Evolutionary conservation across 2,888 invertebrate species (phyloP), one percentile per base, ranked within the genome.

Genomic region (Melanostoma scalare): DNA sequence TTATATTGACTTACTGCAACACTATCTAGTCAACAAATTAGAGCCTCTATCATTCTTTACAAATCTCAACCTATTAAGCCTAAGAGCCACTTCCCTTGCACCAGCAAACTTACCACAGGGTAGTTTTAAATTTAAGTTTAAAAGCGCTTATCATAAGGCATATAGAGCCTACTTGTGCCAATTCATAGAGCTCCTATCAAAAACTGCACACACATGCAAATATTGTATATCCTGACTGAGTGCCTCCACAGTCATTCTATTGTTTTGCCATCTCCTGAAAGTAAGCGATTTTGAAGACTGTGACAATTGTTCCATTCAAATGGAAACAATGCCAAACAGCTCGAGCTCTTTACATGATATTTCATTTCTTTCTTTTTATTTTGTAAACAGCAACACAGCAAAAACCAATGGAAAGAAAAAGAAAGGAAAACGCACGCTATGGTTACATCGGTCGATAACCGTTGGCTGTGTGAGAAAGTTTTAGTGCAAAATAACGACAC

Each of bases 401-500:
- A 20, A 20, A 20, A 20, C 20, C 20, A 20, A 20, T 1, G 20
- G 20, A 1, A 20, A 3, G 6, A 10, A 36, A 56, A 33, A 48
- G 35, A 35, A 10, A 5, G 4, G 44, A 10, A 50, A 67, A 42
- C 31, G 42, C 6, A 60, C 60, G 42, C 61, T 52, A 69, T 50
- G 63, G 20, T 20, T 20, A 20, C 20, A 20, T 20, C 20, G 20
- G 20, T 74, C 73, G 48, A 74, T 69, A 44, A 68, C 55, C 55
- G 46, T 56, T 42, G 42, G 38, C 61, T 60, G 61, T 52, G 67
- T 74, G 50, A 44, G 30, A 61, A 40, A 40, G 56, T 42, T 20
- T 20, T 20, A 73, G 31, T 10, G 33, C 38, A 5, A 36, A 20
- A 46, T 33, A 73, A 36, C 58, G 52, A 9, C 42, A 71, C 3